A percentile compares a stretch with the other conserved stretches of the same genome.
phyloP scores from a whole-genome alignment of 2,113 vertebrate species.

The Excalfactoria chinensis region DNA sequence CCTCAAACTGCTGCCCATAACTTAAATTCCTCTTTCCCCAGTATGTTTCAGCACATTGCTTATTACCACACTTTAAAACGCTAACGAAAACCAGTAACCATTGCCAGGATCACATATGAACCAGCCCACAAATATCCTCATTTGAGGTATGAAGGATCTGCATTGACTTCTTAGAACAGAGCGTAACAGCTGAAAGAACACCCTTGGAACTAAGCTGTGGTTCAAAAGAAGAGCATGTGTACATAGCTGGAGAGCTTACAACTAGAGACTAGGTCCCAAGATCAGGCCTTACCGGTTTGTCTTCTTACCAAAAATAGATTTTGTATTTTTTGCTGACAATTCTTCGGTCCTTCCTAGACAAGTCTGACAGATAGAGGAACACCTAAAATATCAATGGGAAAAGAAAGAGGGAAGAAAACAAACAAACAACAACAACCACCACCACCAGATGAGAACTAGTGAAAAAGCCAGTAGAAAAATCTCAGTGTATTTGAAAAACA shows the following conservation, averaged over 20 bases:
- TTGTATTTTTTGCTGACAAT: conserved; percentile 87
- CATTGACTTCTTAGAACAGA: not conserved
- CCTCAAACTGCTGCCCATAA: not conserved
- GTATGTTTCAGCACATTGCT: not conserved
- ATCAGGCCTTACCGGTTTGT: not conserved
- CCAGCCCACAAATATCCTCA: not conserved
- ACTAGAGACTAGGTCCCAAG: not conserved
- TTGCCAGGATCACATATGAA: not conserved
- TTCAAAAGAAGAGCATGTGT: not conserved
- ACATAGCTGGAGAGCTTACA: not conserved
- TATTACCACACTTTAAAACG: not conserved
- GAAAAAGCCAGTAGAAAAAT: not conserved
- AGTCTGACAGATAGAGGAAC: conserved; percentile 83
- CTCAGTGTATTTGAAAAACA: not conserved
- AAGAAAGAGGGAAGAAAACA: not conserved
- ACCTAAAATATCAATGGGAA: conserved; percentile 59
- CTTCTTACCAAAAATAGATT: conserved; percentile 85
- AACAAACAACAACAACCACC: not conserved
- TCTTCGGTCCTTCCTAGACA: conserved; percentile 83
- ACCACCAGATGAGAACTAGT: not conserved
- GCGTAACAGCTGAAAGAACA: not conserved
- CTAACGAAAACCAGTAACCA: not conserved
- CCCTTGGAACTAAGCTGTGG: not conserved
- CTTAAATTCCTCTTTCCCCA: not conserved
- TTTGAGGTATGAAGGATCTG: not conserved